These are phyloP conservation scores for Chouioia cunea DNA, from an alignment of 2,888 invertebrate genomes.

Conservation along the genomic window DNA sequence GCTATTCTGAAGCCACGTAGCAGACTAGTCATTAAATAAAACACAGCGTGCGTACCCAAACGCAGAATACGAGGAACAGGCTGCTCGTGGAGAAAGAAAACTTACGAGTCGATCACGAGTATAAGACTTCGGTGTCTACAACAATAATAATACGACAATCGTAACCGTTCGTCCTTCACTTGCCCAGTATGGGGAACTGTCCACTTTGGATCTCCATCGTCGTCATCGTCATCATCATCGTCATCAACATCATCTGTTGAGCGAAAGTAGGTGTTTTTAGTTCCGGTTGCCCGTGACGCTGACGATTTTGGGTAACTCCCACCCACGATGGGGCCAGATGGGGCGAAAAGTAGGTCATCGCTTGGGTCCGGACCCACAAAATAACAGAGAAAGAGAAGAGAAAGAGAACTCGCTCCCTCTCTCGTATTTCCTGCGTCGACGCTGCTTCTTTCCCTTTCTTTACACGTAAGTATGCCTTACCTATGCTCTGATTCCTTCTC, in stretches of 20 bases:
- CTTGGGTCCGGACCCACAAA: neutral
- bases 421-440: neutral
- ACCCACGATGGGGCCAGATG: slow-evolving; percentile 29
- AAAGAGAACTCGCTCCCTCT: slow-evolving; percentile 14
- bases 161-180: slow-evolving; percentile 19
- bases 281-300: slow-evolving; percentile 56
- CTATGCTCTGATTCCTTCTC: no score
- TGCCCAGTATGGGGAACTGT: neutral
- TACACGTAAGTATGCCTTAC: no score
- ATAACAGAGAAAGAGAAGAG: slow-evolving; percentile 6
- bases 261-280: slow-evolving; percentile 43
- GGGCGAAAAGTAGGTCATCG: slow-evolving; percentile 40
- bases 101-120: no score
- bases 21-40: no score
- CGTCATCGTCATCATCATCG: neutral
- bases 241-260: slow-evolving; percentile 4
- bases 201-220: neutral
- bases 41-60: no score
- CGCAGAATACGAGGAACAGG: no score
- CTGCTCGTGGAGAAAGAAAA: no score
- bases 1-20: no score
- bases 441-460: neutral
- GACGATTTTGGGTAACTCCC: slow-evolving; percentile 48
- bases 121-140: neutral
- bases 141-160: neutral